A percentile compares a stretch with the other conserved stretches of the same genome.
These are phyloP conservation scores for Caenorhabditis sp. DNA, from an alignment of 2,888 invertebrate species.

Conservation along the genomic window DNA sequence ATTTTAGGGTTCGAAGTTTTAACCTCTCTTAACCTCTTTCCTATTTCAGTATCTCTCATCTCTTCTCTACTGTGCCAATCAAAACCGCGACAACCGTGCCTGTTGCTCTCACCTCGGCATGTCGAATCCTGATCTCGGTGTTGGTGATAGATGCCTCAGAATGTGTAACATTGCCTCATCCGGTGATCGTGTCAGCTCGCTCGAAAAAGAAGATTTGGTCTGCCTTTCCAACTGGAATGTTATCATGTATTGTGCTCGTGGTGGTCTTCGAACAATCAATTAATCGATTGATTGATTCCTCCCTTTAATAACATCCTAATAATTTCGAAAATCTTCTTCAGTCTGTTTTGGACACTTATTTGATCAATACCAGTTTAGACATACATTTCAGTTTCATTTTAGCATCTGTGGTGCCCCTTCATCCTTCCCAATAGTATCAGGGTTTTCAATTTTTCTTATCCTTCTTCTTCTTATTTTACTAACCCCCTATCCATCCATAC, in stretches of 20 bases:
- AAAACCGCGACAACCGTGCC: conserved; percentile 67
- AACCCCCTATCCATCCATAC: conserved; percentile 9
- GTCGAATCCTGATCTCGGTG: conserved; percentile 60
- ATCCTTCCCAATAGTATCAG: conserved; percentile 6
- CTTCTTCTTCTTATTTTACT: not conserved
- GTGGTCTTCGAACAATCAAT: conserved; percentile 66
- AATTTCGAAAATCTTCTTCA: conserved; percentile 30
- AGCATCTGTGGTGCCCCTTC: conserved; percentile 17
- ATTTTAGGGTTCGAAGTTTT: not conserved
- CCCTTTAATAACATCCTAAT: conserved; percentile 9
- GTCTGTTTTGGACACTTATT: conserved; percentile 5
- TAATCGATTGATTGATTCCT: not conserved
- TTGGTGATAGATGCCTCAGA: conserved; percentile 65
- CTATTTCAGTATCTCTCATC: conserved; percentile 52
- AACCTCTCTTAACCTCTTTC: not conserved
- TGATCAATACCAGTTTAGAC: conserved; percentile 18
- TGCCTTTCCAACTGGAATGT: conserved; percentile 69
- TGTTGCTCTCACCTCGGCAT: conserved; percentile 67
- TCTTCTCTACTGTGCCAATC: conserved; percentile 68
- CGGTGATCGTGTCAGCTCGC: conserved; percentile 55
- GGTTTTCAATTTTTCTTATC: not conserved
- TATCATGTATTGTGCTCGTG: conserved; percentile 68
- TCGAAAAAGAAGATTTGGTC: conserved; percentile 65
- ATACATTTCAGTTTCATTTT: conserved; percentile 29
- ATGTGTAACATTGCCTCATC: conserved; percentile 65